These are phyloP conservation scores for Anguilla obscura DNA, from an alignment of 2,797 vertebrate species.

Conservation along the genomic window DNA sequence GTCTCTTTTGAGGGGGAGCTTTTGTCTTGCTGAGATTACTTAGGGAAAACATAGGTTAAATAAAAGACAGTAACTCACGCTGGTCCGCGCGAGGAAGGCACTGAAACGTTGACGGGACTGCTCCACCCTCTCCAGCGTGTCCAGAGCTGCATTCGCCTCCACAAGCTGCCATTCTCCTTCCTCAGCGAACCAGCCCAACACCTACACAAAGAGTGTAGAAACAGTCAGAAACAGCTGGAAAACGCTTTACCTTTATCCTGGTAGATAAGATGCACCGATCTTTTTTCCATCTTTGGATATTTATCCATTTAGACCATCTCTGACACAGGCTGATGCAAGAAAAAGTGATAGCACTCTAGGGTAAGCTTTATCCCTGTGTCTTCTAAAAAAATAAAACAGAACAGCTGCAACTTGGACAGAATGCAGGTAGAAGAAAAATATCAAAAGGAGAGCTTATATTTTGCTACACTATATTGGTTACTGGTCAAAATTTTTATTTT, in stretches of 20 bases:
- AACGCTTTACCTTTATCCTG: background rate
- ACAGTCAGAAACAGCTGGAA: background rate
- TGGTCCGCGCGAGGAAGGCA: constrained; percentile 73
- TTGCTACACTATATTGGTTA: background rate
- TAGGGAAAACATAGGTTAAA: background rate
- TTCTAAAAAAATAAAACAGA: background rate
- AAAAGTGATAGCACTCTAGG: background rate
- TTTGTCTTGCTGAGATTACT: background rate
- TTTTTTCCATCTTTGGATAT: background rate
- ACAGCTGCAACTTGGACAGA: background rate
- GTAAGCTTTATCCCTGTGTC: background rate
- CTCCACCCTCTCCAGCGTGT: constrained; percentile 61
- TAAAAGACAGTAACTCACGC: constrained; percentile 60
- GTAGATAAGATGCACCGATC: background rate
- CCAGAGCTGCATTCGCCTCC: constrained; percentile 61
- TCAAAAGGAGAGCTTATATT: background rate
- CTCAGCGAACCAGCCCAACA: constrained; percentile 78
- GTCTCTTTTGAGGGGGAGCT: background rate
- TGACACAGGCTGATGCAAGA: background rate
- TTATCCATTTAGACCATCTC: background rate
- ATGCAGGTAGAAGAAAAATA: background rate
- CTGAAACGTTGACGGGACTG: constrained; percentile 60
- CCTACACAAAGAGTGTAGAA: constrained; percentile 69
- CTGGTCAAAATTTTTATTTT: background rate
- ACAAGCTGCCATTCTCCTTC: constrained; percentile 72